Conservation (phyloP, 2,113 vertebrate species). For the Hemibagrus wyckioides region DNA sequence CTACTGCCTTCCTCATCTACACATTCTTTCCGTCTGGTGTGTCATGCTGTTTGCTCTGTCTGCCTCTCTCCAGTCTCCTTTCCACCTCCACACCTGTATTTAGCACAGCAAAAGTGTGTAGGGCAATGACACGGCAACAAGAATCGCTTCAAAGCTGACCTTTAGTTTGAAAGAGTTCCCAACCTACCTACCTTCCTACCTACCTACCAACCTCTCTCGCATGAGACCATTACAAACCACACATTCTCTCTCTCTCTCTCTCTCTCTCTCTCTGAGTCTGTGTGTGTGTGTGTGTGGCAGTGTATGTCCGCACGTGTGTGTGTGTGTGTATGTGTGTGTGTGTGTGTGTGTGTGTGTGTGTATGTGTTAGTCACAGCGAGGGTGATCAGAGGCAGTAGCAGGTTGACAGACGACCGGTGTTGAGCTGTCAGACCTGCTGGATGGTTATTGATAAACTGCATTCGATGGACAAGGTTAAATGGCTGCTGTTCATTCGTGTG, state of each 20-base stretch:
- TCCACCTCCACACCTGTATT: slow-evolving; percentile 8
- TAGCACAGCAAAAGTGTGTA: neutral
- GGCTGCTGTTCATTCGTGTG: slow-evolving; percentile 12
- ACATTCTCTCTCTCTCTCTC: slow-evolving; percentile 39
- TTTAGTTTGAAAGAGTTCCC: slow-evolving; percentile 16
- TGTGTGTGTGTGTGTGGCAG: slow-evolving; percentile 9
- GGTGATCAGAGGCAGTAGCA: slow-evolving; percentile 27
- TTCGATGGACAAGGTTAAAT: slow-evolving; percentile 25
- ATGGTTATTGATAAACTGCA: slow-evolving; percentile 52
- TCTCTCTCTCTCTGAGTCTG: slow-evolving; percentile 47
- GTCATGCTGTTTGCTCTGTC: slow-evolving; percentile 5
- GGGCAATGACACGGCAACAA: neutral
- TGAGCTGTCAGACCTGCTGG: slow-evolving; percentile 42
- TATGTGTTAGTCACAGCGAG: neutral
- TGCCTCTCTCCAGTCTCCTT: neutral
- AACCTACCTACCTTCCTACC: slow-evolving; percentile 26
- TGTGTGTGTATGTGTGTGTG: slow-evolving; percentile 6
- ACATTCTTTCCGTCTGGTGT: neutral
- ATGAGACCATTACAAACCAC: no score
- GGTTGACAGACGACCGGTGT: slow-evolving; percentile 31
- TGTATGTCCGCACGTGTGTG: neutral
- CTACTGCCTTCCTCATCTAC: no score
- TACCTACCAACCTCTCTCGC: slow-evolving; percentile 15
- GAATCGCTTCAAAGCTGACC: slow-evolving; percentile 2
- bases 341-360: slow-evolving; percentile 7